These are phyloP conservation scores for Sterrhoptilus dennistouni DNA, from an alignment of 2,113 vertebrate genomes.

Conservation along the genomic window DNA sequence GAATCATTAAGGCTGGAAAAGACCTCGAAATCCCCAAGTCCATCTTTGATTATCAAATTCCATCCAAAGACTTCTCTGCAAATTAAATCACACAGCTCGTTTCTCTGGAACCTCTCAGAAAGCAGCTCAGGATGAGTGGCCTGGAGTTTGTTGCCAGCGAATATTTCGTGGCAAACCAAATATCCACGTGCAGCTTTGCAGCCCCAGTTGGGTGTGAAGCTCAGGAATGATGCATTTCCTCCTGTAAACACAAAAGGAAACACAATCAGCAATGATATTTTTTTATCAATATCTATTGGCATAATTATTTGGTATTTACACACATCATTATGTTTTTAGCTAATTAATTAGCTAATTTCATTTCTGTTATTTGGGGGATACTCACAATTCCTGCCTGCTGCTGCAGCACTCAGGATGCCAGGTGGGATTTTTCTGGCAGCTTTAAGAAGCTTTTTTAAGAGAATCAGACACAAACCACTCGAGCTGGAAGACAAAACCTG, in stretches of 20 bases:
- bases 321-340: background rate
- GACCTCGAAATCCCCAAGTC: background rate
- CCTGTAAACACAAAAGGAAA: background rate
- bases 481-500: background rate
- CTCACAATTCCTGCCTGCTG: background rate
- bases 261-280: background rate
- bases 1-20: background rate
- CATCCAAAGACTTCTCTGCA: background rate
- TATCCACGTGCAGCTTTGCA: background rate
- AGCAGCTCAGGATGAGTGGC: background rate
- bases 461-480: fast-evolving
- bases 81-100: background rate
- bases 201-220: background rate
- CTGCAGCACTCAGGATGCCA: background rate
- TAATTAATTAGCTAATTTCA: background rate
- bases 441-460: background rate
- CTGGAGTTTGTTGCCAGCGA: background rate
- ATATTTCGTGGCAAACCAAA: background rate
- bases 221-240: background rate
- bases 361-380: background rate
- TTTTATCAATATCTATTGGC: background rate
- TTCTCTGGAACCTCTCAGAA: background rate
- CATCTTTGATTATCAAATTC: background rate
- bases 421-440: background rate
- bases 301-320: background rate